A percentile compares a stretch with the other conserved stretches of the same genome.
These are phyloP conservation scores for Hemiprocne comata DNA, from an alignment of 2,113 vertebrate species.

Conservation along the genomic window DNA sequence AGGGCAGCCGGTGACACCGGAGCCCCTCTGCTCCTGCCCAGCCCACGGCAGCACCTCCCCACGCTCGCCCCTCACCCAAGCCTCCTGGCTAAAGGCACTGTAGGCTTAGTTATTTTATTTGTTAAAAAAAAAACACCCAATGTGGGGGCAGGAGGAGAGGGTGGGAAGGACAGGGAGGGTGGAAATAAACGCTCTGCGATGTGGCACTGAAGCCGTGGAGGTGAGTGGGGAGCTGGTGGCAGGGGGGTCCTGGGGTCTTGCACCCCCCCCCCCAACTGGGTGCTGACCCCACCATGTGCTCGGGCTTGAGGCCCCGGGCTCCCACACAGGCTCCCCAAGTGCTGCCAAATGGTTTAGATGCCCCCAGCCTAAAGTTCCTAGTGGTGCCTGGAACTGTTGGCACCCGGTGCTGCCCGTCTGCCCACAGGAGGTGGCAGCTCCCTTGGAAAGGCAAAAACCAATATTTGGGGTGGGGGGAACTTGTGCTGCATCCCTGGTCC, in stretches of 20 bases:
- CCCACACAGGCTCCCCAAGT: background rate
- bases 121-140: background rate
- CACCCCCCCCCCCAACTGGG: background rate
- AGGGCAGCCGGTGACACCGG: background rate
- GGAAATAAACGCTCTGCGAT: background rate
- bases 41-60: background rate
- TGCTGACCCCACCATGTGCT: background rate
- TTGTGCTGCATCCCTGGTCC: background rate
- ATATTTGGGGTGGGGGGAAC: background rate
- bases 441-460: background rate
- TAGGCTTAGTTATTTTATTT: background rate
- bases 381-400: accelerated
- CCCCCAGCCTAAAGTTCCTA: background rate
- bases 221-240: accelerated
- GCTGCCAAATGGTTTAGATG: background rate
- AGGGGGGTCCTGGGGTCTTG: background rate
- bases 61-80: background rate
- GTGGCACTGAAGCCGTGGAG: background rate
- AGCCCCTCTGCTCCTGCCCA: background rate
- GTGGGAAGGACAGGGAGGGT: background rate
- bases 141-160: background rate
- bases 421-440: background rate
- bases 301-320: background rate
- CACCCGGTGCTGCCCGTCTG: background rate
- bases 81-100: constrained; percentile 9